Evolutionary conservation across 1,140 invertebrate genomes (phyloP).

Genomic region (Pseudomyrmex pallidus): DNA sequence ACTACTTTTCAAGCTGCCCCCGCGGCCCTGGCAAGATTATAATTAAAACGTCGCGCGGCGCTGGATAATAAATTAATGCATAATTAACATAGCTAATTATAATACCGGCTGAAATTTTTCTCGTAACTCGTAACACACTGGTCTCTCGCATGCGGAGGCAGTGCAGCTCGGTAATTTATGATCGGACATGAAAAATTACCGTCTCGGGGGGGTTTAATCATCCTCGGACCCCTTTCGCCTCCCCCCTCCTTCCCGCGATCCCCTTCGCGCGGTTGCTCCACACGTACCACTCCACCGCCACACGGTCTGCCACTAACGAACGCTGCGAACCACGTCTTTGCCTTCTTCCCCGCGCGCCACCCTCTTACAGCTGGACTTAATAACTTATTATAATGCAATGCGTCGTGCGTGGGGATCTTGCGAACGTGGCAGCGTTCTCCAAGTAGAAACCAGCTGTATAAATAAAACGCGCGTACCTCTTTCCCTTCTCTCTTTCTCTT

Average conservation of each 20-base stretch:
- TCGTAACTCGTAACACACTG: constrained; percentile 79
- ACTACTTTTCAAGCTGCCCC: constrained; percentile 81
- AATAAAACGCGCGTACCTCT: constrained; percentile 15
- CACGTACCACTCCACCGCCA: constrained; percentile 44
- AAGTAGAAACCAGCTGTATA: constrained; percentile 27
- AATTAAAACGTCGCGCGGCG: constrained; percentile 84
- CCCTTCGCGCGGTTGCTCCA: constrained; percentile 30
- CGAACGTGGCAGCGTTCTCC: constrained; percentile 42
- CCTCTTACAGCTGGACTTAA: constrained; percentile 71
- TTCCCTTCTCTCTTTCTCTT: no score
- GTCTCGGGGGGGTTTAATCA: constrained; percentile 83
- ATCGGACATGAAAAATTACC: constrained; percentile 85
- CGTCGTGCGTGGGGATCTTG: constrained; percentile 35
- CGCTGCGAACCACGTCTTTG: constrained; percentile 59
- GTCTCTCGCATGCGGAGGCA: constrained; percentile 78
- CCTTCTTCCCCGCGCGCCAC: constrained; percentile 33
- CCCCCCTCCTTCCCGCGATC: constrained; percentile 1
- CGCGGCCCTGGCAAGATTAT: constrained; percentile 79
- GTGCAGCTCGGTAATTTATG: constrained; percentile 82
- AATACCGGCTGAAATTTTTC: constrained; percentile 83
- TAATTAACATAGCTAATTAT: constrained; percentile 85
- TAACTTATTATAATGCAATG: constrained; percentile 79
- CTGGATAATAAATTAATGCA: constrained; percentile 84
- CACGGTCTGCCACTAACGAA: constrained; percentile 56
- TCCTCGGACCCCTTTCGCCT: constrained; percentile 74